Conservation (phyloP, 2,888 invertebrate genomes). For the Spodoptera exigua region DNA sequence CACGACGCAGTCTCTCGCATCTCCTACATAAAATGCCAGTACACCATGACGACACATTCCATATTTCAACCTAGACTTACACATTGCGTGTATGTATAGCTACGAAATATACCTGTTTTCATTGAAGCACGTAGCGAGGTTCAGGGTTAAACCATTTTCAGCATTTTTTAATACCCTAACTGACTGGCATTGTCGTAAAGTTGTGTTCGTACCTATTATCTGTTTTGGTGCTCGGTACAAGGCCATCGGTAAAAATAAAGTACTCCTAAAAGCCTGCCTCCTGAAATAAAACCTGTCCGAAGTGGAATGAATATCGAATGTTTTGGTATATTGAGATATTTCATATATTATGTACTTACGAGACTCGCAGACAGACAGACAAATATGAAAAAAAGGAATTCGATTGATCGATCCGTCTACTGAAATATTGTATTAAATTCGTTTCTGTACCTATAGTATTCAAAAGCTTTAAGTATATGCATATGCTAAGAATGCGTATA, state of each 20-base stretch:
- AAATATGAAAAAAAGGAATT: background rate
- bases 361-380: background rate
- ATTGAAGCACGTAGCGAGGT: constrained; percentile 34
- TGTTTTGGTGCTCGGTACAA: constrained; percentile 37
- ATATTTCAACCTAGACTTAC: constrained; percentile 24
- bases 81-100: constrained; percentile 11
- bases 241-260: constrained; percentile 36
- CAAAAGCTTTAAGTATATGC: background rate
- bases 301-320: constrained; percentile 30
- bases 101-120: constrained; percentile 23
- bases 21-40: constrained; percentile 46
- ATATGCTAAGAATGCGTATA: constrained; percentile 1
- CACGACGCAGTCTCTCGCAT: constrained; percentile 67
- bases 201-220: constrained; percentile 35
- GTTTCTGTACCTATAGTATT: too few relatives aligned
- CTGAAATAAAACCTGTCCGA: constrained; percentile 26
- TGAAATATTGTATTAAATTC: too few relatives aligned
- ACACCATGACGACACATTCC: constrained; percentile 39
- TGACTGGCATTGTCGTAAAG: constrained; percentile 38
- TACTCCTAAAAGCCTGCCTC: constrained; percentile 30
- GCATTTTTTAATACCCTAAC: constrained; percentile 34
- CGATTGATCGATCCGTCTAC: background rate
- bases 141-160: constrained; percentile 29
- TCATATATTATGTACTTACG: background rate
- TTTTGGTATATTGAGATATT: constrained; percentile 19